phyloP scores from a whole-genome alignment of 2,888 invertebrate species.

The Vesta saturnalis region DNA sequence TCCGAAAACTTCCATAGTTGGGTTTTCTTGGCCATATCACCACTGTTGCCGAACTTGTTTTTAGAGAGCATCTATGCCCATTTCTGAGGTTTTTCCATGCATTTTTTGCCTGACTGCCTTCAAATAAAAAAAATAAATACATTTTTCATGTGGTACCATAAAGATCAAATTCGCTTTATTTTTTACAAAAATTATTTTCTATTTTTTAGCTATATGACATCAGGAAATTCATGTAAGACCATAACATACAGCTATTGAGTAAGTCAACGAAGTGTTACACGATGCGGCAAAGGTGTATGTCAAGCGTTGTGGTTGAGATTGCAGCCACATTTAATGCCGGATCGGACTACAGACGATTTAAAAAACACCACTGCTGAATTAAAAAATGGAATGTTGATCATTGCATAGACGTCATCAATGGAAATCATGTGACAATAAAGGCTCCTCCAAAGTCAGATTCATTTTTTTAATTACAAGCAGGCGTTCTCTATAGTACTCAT shows the following conservation, averaged over 20 bases:
- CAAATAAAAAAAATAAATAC: not conserved
- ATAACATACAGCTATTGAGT: not conserved
- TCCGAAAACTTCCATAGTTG: not conserved
- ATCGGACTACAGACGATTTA: not conserved
- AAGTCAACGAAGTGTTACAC: not conserved
- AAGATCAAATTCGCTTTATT: not conserved
- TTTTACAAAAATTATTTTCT: too few relatives aligned
- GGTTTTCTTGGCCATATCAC: not conserved
- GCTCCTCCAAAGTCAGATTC: not conserved
- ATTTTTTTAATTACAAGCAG: not conserved
- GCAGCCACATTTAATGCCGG: not conserved
- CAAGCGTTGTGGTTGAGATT: too few relatives aligned
- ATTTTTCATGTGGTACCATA: not conserved
- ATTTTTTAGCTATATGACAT: not conserved
- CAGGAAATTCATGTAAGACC: not conserved
- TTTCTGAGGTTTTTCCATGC: not conserved
- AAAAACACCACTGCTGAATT: not conserved
- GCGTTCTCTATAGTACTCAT: not conserved
- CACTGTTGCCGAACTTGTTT: not conserved
- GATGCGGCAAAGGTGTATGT: constrained; percentile 1
- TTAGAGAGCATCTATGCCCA: not conserved
- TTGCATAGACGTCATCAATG: not conserved
- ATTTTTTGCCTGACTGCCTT: not conserved
- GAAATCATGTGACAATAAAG: not conserved
- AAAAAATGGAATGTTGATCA: not conserved